Percentiles rank a stretch among this genome's conserved stretches.
phyloP scores from a whole-genome alignment of 2,888 invertebrate species.

The Platycheirus rosarum region DNA sequence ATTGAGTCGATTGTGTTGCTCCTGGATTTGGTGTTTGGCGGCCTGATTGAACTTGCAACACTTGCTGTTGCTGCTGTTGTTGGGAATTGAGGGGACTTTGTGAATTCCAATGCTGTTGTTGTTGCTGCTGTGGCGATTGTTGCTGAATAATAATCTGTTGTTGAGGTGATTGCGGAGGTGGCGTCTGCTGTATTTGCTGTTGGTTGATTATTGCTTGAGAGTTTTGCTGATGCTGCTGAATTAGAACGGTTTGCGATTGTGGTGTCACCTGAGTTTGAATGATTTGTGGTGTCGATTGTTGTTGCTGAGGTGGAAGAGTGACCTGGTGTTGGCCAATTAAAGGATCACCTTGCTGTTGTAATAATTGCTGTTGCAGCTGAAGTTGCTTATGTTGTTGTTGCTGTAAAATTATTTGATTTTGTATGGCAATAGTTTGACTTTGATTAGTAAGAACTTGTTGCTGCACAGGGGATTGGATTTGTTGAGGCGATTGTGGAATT shows the following conservation, averaged over 20 bases:
- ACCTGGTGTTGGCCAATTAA: conserved; percentile 76
- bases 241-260: conserved; percentile 81
- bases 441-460: conserved; percentile 76
- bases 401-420: conserved; percentile 80
- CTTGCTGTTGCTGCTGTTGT: conserved; percentile 83
- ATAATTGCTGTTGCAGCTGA: conserved; percentile 82
- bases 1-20: conserved; percentile 79
- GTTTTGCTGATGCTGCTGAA: conserved; percentile 78
- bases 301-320: conserved; percentile 83
- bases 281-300: conserved; percentile 75
- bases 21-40: conserved; percentile 76
- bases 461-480: conserved; percentile 78
- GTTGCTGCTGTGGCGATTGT: conserved; percentile 79
- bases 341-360: conserved; percentile 76
- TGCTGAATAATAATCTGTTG: conserved; percentile 85
- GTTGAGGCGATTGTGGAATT: conserved; percentile 64
- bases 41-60: conserved; percentile 82
- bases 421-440: conserved; percentile 73
- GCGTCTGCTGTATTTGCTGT: conserved; percentile 79
- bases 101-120: conserved; percentile 83
- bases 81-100: conserved; percentile 77
- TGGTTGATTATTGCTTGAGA: conserved; percentile 67
- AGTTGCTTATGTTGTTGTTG: conserved; percentile 85
- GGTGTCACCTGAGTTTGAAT: conserved; percentile 77
- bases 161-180: conserved; percentile 78